phyloP scores from a whole-genome alignment of 2,888 invertebrate genomes.

The Xanthostigma xanthostigma region DNA sequence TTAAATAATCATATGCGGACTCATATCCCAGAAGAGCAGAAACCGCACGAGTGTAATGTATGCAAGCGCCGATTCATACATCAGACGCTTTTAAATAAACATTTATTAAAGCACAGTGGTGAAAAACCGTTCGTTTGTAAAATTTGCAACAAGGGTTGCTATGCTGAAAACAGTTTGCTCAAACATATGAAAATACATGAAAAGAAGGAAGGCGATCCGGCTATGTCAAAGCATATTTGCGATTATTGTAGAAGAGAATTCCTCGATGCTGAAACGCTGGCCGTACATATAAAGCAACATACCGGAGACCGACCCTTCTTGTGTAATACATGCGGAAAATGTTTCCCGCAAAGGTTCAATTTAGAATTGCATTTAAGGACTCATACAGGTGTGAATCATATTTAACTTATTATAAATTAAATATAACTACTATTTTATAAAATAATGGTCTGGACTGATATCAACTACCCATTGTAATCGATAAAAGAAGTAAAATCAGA shows the following conservation, averaged over 20 bases:
- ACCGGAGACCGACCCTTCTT: constrained; percentile 29
- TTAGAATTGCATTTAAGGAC: constrained; percentile 28
- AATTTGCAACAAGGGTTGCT: constrained; percentile 28
- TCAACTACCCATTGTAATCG: too few relatives aligned
- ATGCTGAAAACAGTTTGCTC: constrained; percentile 29
- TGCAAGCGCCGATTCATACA: constrained; percentile 33
- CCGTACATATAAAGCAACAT: constrained; percentile 29
- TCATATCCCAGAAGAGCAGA: constrained; percentile 29
- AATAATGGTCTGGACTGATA: too few relatives aligned
- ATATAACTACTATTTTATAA: not conserved
- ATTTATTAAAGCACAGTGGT: constrained; percentile 30
- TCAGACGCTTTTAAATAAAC: constrained; percentile 29
- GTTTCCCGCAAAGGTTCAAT: constrained; percentile 29
- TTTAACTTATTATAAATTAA: not conserved
- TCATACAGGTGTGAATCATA: constrained; percentile 23
- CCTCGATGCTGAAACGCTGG: constrained; percentile 24
- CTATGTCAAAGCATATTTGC: constrained; percentile 28
- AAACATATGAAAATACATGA: constrained; percentile 33
- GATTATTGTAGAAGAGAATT: constrained; percentile 31
- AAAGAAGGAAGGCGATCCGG: constrained; percentile 30
- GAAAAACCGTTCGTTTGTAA: constrained; percentile 33
- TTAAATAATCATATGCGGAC: constrained; percentile 30
- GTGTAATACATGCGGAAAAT: constrained; percentile 29
- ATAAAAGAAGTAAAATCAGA: too few relatives aligned
- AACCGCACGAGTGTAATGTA: constrained; percentile 30